These are phyloP conservation scores for Tenthredo notha DNA, from an alignment of 2,888 invertebrate species.

Conservation along the genomic window DNA sequence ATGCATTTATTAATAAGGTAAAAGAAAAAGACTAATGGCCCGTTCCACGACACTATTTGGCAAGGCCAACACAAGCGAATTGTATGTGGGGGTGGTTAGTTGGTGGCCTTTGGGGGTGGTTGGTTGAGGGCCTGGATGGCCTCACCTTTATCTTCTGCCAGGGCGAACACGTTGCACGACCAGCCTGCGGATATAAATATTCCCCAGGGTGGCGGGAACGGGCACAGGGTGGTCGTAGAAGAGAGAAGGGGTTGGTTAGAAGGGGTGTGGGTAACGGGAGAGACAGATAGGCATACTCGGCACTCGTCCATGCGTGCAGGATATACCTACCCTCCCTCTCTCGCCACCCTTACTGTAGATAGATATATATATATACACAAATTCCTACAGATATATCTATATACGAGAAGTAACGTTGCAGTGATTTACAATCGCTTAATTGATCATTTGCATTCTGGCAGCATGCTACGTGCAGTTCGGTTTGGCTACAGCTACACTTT, in stretches of 20 bases:
- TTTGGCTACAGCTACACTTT: conserved; percentile 40
- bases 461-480: conserved; percentile 47
- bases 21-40: conserved; percentile 18
- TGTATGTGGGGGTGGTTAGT: conserved; percentile 31
- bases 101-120: conserved; percentile 40
- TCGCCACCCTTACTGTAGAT: not conserved
- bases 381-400: not conserved
- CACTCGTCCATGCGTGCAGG: conserved; percentile 29
- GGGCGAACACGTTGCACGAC: conserved; percentile 39
- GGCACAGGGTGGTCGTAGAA: not conserved
- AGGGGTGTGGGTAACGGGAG: conserved; percentile 20
- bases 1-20: conserved; percentile 42
- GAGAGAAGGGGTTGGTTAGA: not conserved
- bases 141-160: conserved; percentile 49
- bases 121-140: conserved; percentile 29
- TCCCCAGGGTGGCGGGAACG: conserved; percentile 24
- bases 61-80: conserved; percentile 23
- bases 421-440: conserved; percentile 75
- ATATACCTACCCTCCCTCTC: not conserved
- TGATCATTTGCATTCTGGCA: conserved; percentile 75
- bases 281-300: conserved; percentile 38
- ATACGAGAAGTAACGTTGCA: conserved; percentile 58
- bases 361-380: not conserved
- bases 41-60: conserved; percentile 39
- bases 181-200: conserved; percentile 48